phyloP scores from a whole-genome alignment of 2,888 invertebrate species.

The Lycia hirtaria region DNA sequence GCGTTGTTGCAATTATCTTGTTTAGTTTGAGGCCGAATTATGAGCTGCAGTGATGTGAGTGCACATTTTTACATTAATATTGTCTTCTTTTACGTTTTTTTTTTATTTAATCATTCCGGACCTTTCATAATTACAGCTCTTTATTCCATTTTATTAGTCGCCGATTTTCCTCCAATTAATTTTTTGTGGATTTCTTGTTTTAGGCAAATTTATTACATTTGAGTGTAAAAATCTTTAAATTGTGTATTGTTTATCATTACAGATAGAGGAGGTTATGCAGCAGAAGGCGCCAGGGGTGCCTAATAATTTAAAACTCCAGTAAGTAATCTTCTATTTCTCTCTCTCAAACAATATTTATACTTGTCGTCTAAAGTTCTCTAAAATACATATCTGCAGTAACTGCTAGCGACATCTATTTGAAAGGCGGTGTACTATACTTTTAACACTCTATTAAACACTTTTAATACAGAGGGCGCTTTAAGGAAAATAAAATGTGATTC shows the following conservation, averaged over 20 bases:
- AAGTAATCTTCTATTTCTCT: too few species aligned
- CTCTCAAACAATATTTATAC: too few species aligned
- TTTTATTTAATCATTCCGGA: not conserved
- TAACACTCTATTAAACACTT: too few species aligned
- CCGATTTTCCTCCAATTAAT: not conserved
- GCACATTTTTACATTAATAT: not conserved
- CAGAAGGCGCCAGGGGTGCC: conserved; percentile 82
- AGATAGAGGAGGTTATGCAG: conserved; percentile 85
- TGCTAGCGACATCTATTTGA: conserved; percentile 63
- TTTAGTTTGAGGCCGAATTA: conserved; percentile 30
- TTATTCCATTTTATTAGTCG: not conserved
- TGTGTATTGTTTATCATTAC: conserved; percentile 24
- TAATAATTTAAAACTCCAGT: conserved; percentile 69
- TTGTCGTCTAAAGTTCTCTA: too few species aligned
- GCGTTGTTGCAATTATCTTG: conserved; percentile 27
- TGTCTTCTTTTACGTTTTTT: not conserved
- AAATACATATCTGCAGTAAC: not conserved
- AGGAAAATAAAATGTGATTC: conserved; percentile 14
- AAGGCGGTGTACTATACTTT: conserved; percentile 12
- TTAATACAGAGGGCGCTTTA: conserved; percentile 49
- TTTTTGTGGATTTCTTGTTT: not conserved
- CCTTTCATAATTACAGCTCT: not conserved
- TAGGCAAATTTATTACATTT: not conserved
- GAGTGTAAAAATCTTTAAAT: not conserved
- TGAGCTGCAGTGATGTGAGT: conserved; percentile 38